phyloP scores from a whole-genome alignment of 1,140 invertebrate genomes.

The Papilio machaon region DNA sequence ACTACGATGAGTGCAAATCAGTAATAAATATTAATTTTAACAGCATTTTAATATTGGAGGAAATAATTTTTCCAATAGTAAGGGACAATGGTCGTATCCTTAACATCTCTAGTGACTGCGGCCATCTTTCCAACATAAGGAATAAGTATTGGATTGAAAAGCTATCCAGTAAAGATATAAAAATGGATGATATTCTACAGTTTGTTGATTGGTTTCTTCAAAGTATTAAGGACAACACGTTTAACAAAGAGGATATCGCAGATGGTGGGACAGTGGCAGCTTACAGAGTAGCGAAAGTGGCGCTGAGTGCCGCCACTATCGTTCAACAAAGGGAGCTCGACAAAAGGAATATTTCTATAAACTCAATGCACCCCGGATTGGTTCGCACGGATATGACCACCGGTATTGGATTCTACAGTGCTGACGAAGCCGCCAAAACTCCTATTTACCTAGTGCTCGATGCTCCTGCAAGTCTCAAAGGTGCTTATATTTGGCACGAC shows the following conservation, averaged over 20 bases:
- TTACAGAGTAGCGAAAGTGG: conserved; percentile 88
- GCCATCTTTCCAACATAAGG: conserved; percentile 83
- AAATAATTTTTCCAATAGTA: conserved; percentile 86
- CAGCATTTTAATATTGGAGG: conserved; percentile 83
- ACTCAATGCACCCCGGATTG: conserved; percentile 85
- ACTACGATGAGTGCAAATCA: conserved; percentile 84
- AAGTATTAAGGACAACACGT: conserved; percentile 57
- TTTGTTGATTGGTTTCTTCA: conserved; percentile 86
- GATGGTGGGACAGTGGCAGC: conserved; percentile 83
- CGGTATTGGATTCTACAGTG: conserved; percentile 84
- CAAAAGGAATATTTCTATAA: conserved; percentile 84
- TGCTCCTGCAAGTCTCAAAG: conserved; percentile 63
- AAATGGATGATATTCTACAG: conserved; percentile 81
- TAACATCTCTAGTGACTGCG: conserved; percentile 87
- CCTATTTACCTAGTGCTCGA: conserved; percentile 70
- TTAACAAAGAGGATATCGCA: conserved; percentile 70
- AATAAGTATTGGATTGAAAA: conserved; percentile 80
- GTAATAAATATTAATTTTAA: conserved; percentile 87
- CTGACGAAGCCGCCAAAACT: conserved; percentile 83
- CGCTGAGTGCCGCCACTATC: conserved; percentile 83
- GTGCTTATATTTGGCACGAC: conserved; percentile 76
- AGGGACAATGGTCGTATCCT: conserved; percentile 86
- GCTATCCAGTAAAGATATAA: conserved; percentile 81
- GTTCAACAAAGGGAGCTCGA: conserved; percentile 85
- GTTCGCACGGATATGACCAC: conserved; percentile 88